Evolutionary conservation across 1,140 invertebrate species (phyloP).

Genomic region (Sycophaga agraensis): DNA sequence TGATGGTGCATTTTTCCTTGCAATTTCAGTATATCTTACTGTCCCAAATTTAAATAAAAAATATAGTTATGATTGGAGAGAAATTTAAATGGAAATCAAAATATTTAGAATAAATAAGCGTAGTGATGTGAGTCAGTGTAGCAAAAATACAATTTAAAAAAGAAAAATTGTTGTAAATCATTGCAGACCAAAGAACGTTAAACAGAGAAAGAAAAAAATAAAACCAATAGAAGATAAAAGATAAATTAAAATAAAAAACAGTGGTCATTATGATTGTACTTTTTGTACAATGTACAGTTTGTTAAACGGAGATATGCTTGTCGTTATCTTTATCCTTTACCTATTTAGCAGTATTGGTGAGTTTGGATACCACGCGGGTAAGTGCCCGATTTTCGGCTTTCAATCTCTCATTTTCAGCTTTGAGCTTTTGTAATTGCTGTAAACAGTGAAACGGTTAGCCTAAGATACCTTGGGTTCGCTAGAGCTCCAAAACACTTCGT

Average conservation of each 20-base stretch:
- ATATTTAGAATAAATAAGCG: slow-evolving; percentile 28
- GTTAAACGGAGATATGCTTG: slow-evolving; percentile 55
- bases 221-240: slow-evolving; percentile 28
- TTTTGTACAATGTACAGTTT: slow-evolving; percentile 48
- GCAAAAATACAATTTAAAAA: slow-evolving; percentile 35
- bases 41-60: no score
- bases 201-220: slow-evolving; percentile 16
- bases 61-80: no score
- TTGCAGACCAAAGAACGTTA: slow-evolving; percentile 29
- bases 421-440: slow-evolving; percentile 97
- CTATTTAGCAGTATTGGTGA: slow-evolving; percentile 87
- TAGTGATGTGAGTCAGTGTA: slow-evolving; percentile 40
- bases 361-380: slow-evolving; percentile 92
- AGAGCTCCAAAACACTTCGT: slow-evolving; percentile 23
- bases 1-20: not conserved
- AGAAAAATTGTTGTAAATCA: slow-evolving; percentile 2
- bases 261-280: slow-evolving; percentile 46
- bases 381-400: slow-evolving; percentile 93
- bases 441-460: slow-evolving; percentile 65
- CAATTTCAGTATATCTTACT: no score
- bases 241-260: slow-evolving; percentile 6
- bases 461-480: slow-evolving; percentile 36
- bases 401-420: slow-evolving; percentile 95
- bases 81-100: slow-evolving; percentile 27
- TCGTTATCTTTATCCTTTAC: slow-evolving; percentile 61